Evolutionary conservation across 2,797 vertebrate species (phyloP), one percentile per base, ranked within the genome.

Genomic region (Gymnoscopelus braueri): DNA sequence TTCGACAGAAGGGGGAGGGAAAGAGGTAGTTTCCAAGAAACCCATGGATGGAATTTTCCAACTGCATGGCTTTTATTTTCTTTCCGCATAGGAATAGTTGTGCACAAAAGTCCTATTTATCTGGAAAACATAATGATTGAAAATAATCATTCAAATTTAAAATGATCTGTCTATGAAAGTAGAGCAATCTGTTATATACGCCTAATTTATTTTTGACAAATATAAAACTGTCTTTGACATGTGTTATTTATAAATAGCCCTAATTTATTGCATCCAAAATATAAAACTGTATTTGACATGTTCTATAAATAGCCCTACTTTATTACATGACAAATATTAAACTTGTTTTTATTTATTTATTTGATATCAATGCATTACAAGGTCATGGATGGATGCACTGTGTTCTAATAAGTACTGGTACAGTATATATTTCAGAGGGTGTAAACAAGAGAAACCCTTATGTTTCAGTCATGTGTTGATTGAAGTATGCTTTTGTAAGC

Each of bases 11-110:
- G 83, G 84, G 79, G 78, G 77, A 80, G 84, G 81, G 80, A 80
- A 84, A 75, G 77, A 81, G 77, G 80, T 87, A 88, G 92, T 94
- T 93, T 93, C 93, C 90, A 91, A 93, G 93, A 85, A 93, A 92
- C 91, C 84, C 75, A 71, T 77, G 84, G 80, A 83, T 87, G 93
- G 92, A 93, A 93, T 94, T 91, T 92, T 88, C 66, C 74, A 84
- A 83, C 71, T 83, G 77, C 62, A 77, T 71, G 65, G 57, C 67
- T 55, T 67, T 58, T 63, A 12, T 83, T 85, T 85, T 80, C 69
- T 75, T 85, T 65, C 68, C 67, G 76, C 67, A 74, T 71, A 71
- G 68, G 58, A 84, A 79, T 61, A 44, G 73, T 74, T 85, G 75
- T 4, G 11, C 67, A 69, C 50, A 63, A 59, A 74, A 78, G 8